Conservation (phyloP, 1,140 invertebrate genomes). For the Papilio xuthus region DNA sequence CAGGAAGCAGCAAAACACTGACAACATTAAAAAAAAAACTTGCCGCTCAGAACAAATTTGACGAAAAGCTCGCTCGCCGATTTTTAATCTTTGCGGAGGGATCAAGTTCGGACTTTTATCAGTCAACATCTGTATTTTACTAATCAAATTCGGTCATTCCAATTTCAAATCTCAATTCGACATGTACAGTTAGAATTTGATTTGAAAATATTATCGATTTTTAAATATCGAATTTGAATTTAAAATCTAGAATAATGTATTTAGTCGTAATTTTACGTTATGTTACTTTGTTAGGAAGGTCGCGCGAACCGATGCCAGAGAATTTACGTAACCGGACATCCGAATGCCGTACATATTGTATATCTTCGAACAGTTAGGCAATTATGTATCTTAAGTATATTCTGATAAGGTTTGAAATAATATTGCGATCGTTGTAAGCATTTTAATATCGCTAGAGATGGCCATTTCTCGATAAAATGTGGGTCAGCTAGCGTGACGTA, state of each 20-base stretch:
- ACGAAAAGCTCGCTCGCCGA: too few relatives aligned
- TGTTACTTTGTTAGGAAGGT: slow-evolving; percentile 38
- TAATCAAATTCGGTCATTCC: too few relatives aligned
- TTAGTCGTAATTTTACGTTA: not conserved
- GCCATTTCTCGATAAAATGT: slow-evolving; percentile 43
- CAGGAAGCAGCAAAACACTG: not conserved
- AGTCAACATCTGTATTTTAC: too few relatives aligned
- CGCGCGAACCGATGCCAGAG: slow-evolving; percentile 44
- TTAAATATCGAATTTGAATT: not conserved
- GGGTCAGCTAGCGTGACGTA: slow-evolving; percentile 45
- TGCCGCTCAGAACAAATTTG: too few relatives aligned
- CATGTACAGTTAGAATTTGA: too few relatives aligned
- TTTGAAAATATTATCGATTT: not conserved
- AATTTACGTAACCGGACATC: slow-evolving; percentile 48
- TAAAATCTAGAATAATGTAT: not conserved
- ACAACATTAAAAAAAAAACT: too few relatives aligned
- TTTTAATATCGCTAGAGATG: slow-evolving; percentile 30
- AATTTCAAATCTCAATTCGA: too few relatives aligned
- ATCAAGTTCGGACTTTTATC: too few relatives aligned
- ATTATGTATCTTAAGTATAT: slow-evolving; percentile 38
- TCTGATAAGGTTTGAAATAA: not conserved
- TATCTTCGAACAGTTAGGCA: slow-evolving; percentile 11
- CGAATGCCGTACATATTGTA: slow-evolving; percentile 41
- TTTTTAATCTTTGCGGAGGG: too few relatives aligned
- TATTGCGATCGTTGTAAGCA: not conserved